Evolutionary conservation across 2,888 invertebrate genomes (phyloP), one percentile per base, ranked within the genome.

Genomic region (Limenitis camilla): DNA sequence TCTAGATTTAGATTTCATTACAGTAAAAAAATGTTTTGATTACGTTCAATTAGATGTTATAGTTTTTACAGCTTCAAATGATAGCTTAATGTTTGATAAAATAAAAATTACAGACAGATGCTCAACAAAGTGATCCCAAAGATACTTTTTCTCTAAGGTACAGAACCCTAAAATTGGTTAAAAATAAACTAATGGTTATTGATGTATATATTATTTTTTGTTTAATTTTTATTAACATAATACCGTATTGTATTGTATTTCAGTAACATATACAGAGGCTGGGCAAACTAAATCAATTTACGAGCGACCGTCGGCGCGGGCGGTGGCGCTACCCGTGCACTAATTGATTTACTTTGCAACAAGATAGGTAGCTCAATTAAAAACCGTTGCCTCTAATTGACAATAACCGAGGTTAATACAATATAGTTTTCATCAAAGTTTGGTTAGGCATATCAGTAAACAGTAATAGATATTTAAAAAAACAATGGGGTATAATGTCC

Each of bases 261-360:
- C 45, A 5, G 36, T 45, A 36, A 30, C 36, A 40, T 32, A 45
- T n/a, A 40, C 40, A 59, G 58, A 58, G 63, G 61, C 59, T 58
- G 59, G 61, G 61, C 59, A 53, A 63, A 61, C 63, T 64, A 64
- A 64, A 61, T 60, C 61, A 61, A 61, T 62, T 57, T 57, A 54
- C 55, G 36, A 43, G 54, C 47, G 52, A 59, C 69, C 69, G n/a
- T n/a, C n/a, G n/a, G n/a, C n/a, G n/a, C n/a, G n/a, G n/a, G n/a
- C n/a, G n/a, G n/a, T n/a, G 66, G 63, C 68, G 67, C 64, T 69
- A 66, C 71, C 71, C 67, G 70, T 68, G 64, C 69, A 72, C 77
- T 85, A 84, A 85, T 85, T 84, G 82, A 80, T 84, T 85, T 84
- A 80, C 82, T 80, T 78, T 76, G 83, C 48, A 51, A 51, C 50